A percentile compares a stretch with the other conserved stretches of the same genome.
Conservation (phyloP, 2,888 invertebrate species). For the Monoplex corrugatus region DNA sequence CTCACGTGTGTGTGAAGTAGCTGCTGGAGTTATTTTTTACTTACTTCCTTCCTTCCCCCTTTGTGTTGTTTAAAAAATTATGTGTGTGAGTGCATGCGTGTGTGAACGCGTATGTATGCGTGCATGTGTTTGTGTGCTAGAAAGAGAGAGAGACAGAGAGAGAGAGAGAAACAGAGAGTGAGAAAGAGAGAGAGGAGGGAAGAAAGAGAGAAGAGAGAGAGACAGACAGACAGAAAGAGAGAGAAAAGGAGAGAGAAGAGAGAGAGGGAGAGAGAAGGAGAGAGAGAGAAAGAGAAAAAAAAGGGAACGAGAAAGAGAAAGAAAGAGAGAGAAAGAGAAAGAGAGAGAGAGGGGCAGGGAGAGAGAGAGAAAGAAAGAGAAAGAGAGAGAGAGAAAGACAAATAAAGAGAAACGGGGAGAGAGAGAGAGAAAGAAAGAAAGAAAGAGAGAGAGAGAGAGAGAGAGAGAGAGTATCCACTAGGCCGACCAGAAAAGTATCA, state of each 20-base stretch:
- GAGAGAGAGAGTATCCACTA: not conserved
- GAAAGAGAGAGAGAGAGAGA: slow-evolving; percentile 38
- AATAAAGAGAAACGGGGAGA: too few species aligned
- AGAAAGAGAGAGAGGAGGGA: slow-evolving; percentile 20
- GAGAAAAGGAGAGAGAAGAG: not conserved
- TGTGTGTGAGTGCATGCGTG: too few species aligned
- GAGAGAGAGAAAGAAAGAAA: slow-evolving; percentile 38
- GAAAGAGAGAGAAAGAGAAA: not conserved
- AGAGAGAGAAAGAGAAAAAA: not conserved
- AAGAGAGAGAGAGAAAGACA: not conserved
- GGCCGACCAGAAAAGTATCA: not conserved
- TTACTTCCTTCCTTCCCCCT: too few species aligned
- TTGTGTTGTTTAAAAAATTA: too few species aligned
- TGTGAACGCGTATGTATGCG: too few species aligned
- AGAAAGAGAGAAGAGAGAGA: not conserved
- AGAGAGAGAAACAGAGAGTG: too few species aligned
- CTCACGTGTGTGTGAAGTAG: too few species aligned
- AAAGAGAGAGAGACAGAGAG: too few species aligned
- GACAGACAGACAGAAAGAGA: not conserved
- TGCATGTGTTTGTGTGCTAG: too few species aligned
- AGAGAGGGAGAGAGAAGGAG: not conserved
- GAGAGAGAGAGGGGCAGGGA: not conserved
- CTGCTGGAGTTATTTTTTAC: too few species aligned
- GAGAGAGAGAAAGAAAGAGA: too few species aligned
- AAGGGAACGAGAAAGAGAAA: not conserved